Evolutionary conservation across 2,888 invertebrate genomes (phyloP), one percentile per base, ranked within the genome.

Genomic region (Griposia aprilina): DNA sequence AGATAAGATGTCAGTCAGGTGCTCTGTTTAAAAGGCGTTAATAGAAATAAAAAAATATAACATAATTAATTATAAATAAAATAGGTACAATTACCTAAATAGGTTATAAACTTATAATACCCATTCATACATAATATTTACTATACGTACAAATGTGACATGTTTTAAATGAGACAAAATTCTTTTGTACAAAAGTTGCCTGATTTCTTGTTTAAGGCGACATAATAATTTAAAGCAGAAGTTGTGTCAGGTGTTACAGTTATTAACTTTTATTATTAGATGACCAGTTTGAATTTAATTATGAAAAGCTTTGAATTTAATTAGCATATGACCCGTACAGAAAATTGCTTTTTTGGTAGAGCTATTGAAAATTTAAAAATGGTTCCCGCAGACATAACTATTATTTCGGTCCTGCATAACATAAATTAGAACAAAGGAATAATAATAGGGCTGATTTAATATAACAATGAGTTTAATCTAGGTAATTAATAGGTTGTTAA

Each of bases 251-350:
- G 36, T 69, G 69, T 70, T 65, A 69, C 48, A 76, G n/a, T 66
- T 36, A 62, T 52, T 72, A 85, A 84, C 65, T 84, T 84, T 75
- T 78, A 70, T 81, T 66, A 84, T 78, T 81, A 74, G 20, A 76
- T 78, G 30, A 50, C 65, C 59, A 55, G 67, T 84, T 72, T 55
- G 15, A 83, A 83, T 73, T 59, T 57, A 75, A 74, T 80, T 74
- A 76, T 41, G 59, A 65, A 26, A 15, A 45, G 5, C 26, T 57
- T 69, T 65, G 57, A 67, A 80, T 83, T 75, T n/a, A 70, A 77
- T 81, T 66, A 69, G 59, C n/a, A 67, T 60, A 63, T 15, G 15
- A 48, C 36, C 20, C 15, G 1, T 57, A 26, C 1, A 23, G 10
- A 59, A n/a, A 26, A 26, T 15, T 36, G n/a, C 6, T 52, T 23